Evolutionary conservation across 1,140 invertebrate species (phyloP).

Genomic region (Gonatopus flavifemur): DNA sequence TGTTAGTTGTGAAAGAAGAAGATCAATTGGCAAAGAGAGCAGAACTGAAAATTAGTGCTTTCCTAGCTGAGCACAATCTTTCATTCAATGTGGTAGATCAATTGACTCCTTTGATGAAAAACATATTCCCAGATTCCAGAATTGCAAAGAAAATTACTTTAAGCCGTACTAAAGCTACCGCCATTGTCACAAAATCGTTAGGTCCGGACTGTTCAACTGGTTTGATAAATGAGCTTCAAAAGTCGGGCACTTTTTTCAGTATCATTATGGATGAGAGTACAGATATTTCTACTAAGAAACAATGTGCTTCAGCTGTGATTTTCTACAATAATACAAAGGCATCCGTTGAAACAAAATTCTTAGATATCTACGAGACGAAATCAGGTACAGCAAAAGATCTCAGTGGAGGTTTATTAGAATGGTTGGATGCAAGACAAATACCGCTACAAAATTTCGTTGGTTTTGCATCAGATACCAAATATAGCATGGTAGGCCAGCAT

Average conservation of each 20-base stretch:
- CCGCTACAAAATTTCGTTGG: no score
- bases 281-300: conserved; percentile 24
- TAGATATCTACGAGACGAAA: no score
- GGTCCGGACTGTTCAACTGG: conserved; percentile 14
- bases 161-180: conserved; percentile 16
- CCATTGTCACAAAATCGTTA: conserved; percentile 27
- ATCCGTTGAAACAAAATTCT: no score
- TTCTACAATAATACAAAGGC: no score
- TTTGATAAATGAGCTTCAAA: conserved; percentile 14
- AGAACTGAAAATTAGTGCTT: conserved; percentile 17
- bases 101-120: conserved; percentile 13
- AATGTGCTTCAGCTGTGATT: no score
- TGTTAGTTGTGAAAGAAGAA: no score
- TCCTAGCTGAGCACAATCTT: conserved; percentile 17
- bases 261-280: conserved; percentile 34
- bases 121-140: conserved; percentile 18
- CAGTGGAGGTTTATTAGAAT: no score
- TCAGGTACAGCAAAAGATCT: no score
- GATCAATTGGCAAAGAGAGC: no score
- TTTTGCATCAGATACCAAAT: no score
- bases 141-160: conserved; percentile 12
- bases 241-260: conserved; percentile 23
- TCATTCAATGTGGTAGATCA: conserved; percentile 7
- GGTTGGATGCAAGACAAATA: no score
- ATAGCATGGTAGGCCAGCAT: no score